phyloP scores from a whole-genome alignment of 2,888 invertebrate genomes.

The Tetanocera ferruginea region DNA sequence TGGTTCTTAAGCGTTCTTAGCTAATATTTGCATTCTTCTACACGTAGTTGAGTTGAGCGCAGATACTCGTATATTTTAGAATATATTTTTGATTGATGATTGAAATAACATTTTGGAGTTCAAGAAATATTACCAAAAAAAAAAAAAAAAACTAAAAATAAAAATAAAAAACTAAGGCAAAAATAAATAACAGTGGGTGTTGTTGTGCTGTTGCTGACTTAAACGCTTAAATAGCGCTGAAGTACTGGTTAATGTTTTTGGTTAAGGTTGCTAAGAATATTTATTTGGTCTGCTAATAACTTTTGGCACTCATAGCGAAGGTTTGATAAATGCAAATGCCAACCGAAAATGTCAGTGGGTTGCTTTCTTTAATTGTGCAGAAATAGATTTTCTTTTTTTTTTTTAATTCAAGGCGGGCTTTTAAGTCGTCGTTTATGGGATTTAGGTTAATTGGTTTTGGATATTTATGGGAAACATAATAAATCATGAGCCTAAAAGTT shows the following conservation, averaged over 20 bases:
- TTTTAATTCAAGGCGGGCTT: neutral
- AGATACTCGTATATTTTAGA: neutral
- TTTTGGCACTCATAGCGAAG: neutral
- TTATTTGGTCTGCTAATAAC: neutral
- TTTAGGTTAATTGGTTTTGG: too few species aligned
- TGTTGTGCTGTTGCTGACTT: conserved; percentile 1
- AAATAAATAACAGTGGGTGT: conserved; percentile 17
- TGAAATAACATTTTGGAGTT: conserved; percentile 13
- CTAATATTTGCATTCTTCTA: conserved; percentile 36
- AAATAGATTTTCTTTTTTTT: neutral
- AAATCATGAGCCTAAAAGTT: too few species aligned
- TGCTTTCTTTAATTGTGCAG: neutral
- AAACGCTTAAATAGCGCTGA: neutral
- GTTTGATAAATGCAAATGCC: neutral
- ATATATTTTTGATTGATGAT: conserved; percentile 30
- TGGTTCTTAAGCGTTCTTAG: conserved; percentile 9
- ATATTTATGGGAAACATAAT: too few species aligned
- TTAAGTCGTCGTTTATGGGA: neutral
- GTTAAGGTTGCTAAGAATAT: neutral
- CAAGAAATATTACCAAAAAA: neutral
- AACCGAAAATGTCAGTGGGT: neutral
- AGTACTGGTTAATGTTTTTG: neutral
- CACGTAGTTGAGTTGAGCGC: neutral
- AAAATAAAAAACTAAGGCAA: neutral
- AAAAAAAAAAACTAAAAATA: neutral